Evolutionary conservation across 2,888 invertebrate genomes (phyloP).

Genomic region (Eupelmus urozonus): DNA sequence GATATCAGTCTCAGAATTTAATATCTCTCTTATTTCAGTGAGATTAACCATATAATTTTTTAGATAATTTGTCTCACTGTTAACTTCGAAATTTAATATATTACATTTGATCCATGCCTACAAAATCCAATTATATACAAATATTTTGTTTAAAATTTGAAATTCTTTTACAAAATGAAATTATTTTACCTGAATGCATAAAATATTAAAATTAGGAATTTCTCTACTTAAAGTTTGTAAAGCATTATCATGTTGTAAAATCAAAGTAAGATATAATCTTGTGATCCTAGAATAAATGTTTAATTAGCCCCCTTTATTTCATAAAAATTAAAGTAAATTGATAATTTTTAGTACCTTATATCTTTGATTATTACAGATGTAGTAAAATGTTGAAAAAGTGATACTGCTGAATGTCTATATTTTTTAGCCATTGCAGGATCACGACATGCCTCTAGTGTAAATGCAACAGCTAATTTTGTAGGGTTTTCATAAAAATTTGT

Average conservation of each 20-base stretch:
- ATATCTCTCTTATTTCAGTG: constrained; percentile 68
- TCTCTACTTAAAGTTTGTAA: constrained; percentile 66
- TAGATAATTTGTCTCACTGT: constrained; percentile 64
- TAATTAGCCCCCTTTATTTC: not conserved
- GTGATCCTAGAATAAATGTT: constrained; percentile 67
- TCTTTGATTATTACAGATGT: constrained; percentile 72
- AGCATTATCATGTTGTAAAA: constrained; percentile 64
- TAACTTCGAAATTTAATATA: constrained; percentile 66
- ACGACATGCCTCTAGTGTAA: constrained; percentile 71
- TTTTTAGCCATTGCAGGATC: constrained; percentile 68
- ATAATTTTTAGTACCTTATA: constrained; percentile 64
- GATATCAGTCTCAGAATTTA: constrained; percentile 63
- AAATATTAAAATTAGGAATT: constrained; percentile 68
- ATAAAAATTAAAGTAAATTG: no score
- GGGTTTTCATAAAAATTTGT: constrained; percentile 68
- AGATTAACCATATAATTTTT: constrained; percentile 66
- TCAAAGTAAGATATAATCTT: constrained; percentile 66
- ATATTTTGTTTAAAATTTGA: constrained; percentile 1
- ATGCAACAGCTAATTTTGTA: constrained; percentile 70
- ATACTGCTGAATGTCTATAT: constrained; percentile 69
- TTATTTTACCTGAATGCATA: constrained; percentile 69
- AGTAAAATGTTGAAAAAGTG: constrained; percentile 73
- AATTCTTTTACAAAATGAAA: constrained; percentile 24
- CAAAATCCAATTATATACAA: constrained; percentile 49
- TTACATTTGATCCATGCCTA: constrained; percentile 74